These are phyloP conservation scores for Premnoplex brunnescens DNA, from an alignment of 2,797 vertebrate species.

Conservation along the genomic window DNA sequence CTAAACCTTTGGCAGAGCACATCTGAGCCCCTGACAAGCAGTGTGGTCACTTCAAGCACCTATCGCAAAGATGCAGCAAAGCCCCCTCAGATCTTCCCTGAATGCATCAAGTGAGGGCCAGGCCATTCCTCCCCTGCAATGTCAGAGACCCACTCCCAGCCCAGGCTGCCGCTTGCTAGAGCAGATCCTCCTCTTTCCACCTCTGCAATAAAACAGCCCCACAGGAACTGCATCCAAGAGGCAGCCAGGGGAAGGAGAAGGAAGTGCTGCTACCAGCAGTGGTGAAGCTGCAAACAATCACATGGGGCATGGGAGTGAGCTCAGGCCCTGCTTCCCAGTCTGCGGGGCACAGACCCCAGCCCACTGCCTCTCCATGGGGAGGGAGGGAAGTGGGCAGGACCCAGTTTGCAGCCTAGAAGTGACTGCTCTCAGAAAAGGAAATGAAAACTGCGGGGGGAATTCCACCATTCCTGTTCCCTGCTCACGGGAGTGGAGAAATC, in stretches of 20 bases:
- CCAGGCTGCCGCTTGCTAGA: neutral
- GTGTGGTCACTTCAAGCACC: rapidly evolving
- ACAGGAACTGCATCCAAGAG: neutral
- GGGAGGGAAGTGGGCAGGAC: neutral
- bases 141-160: neutral
- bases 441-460: slow-evolving; percentile 16
- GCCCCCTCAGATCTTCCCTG: rapidly evolving
- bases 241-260: neutral
- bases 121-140: neutral
- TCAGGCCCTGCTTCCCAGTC: neutral
- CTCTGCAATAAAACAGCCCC: neutral
- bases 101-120: neutral
- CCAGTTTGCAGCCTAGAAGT: neutral
- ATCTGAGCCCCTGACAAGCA: too few species aligned
- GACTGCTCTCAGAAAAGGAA: slow-evolving; percentile 42
- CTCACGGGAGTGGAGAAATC: neutral
- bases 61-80: neutral
- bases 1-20: neutral
- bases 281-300: neutral
- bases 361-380: neutral
- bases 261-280: neutral
- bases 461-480: neutral
- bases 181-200: too few species aligned
- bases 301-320: rapidly evolving
- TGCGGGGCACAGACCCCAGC: neutral